Base-by-base conservation (phyloP, 2,113 vertebrate genomes). In the Psettodes erumei region DNA sequence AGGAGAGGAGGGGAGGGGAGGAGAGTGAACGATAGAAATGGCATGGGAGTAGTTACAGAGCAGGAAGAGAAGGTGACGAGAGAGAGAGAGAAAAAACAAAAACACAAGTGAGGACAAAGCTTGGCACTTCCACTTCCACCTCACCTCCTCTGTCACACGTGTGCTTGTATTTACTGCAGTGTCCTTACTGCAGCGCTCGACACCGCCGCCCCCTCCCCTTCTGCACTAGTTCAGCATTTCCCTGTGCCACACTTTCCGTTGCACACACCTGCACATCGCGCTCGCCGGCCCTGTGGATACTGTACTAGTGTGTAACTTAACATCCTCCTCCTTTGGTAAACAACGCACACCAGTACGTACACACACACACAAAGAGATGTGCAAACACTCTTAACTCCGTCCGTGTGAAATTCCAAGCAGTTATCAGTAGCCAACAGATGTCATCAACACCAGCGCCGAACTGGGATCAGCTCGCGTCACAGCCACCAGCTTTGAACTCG, bases 321-420 rank as follows among this genome's bases (percentile, higher is more conserved):
- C 10, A 7, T 4, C 23, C 53, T 75, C 80, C 90, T 69, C 90
- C 89, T 82, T 91, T 40, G 71, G 85, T 70, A 87, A 89, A 90
- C 79, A 86, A 6, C 35, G 42, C 51, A 50, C 45, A 51, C 32
- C 76, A 68, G n/a, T 75, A 61, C 61, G 59, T 63, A 60, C 27
- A 50, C 27, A 68, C 77, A 71, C 78, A 61, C 63, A 65, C 62
- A 63, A 27, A 63, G 42, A 74, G 9, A 23, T 38, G 55, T 6
- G 64, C 77, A 84, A 79, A 89, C 71, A 84, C 43, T 65, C 76
- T 60, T 37, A 7, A 37, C 75, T 71, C 6, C 67, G 18, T 69
- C 67, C 37, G 67, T 77, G 85, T 72, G 82, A 88, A 87, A 85
- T 63, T 76, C 71, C 56, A 50, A 37, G 58, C 70, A 10, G 73